Conservation (phyloP, 2,888 invertebrate species). For the Scaptomyza reducta region DNA sequence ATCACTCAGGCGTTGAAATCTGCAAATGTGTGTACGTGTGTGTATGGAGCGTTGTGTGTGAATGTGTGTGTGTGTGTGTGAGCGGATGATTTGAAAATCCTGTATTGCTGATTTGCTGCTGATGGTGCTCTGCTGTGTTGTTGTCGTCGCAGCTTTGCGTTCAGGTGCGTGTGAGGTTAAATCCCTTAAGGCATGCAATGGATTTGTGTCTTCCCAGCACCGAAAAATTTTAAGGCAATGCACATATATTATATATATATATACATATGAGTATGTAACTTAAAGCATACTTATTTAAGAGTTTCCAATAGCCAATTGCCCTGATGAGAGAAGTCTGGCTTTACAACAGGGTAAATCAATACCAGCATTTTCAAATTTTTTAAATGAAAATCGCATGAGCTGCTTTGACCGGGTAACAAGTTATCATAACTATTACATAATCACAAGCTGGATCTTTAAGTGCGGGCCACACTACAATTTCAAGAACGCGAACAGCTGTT, state of each 20-base stretch:
- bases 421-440: conserved; percentile 8
- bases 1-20: conserved; percentile 78
- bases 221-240: conserved; percentile 25
- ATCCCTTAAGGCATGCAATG: conserved; percentile 77
- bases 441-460: conserved; percentile 1
- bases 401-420: conserved; percentile 1
- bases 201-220: conserved; percentile 45
- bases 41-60: conserved; percentile 26
- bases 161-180: conserved; percentile 73
- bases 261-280: conserved; percentile 15
- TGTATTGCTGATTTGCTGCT: conserved; percentile 70
- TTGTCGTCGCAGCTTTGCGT: conserved; percentile 76
- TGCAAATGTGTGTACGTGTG: conserved; percentile 50
- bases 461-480: conserved; percentile 9
- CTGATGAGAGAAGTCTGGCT: background rate
- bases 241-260: no score
- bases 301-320: conserved; percentile 20
- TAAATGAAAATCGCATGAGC: background rate
- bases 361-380: background rate
- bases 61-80: conserved; percentile 41
- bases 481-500: conserved; percentile 34
- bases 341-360: background rate
- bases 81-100: conserved; percentile 74
- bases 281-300: conserved; percentile 34
- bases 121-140: conserved; percentile 29